phyloP scores from a whole-genome alignment of 2,888 invertebrate genomes.

The Ichneumon xanthorius region DNA sequence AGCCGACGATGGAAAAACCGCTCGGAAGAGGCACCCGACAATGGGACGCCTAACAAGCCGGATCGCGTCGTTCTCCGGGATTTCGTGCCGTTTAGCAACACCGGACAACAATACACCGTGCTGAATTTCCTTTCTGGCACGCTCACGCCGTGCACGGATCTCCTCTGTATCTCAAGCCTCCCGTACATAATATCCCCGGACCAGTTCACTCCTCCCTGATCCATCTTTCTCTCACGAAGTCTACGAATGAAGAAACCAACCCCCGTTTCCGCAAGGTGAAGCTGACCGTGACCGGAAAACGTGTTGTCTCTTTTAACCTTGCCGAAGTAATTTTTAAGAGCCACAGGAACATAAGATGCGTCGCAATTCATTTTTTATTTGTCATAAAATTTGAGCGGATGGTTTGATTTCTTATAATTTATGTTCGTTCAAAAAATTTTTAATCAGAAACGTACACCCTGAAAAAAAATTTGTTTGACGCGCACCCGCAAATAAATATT shows the following conservation, averaged over 20 bases:
- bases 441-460: no score
- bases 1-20: constrained; percentile 65
- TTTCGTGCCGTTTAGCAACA: constrained; percentile 81
- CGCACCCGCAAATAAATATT: no score
- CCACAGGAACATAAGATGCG: not conserved
- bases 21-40: constrained; percentile 70
- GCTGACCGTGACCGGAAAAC: constrained; percentile 11
- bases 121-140: constrained; percentile 71
- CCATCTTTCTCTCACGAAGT: constrained; percentile 42
- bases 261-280: constrained; percentile 33
- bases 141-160: constrained; percentile 59
- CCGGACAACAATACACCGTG: constrained; percentile 79
- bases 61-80: constrained; percentile 73
- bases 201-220: constrained; percentile 55
- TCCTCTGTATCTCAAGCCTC: constrained; percentile 10
- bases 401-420: not conserved
- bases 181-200: constrained; percentile 8
- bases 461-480: no score
- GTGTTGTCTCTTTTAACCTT: not conserved
- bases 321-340: not conserved
- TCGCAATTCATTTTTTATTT: not conserved
- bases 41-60: constrained; percentile 81
- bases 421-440: no score
- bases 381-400: not conserved
- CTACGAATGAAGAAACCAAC: constrained; percentile 35